phyloP scores from a whole-genome alignment of 2,888 invertebrate genomes.

The Aradus depressus region DNA sequence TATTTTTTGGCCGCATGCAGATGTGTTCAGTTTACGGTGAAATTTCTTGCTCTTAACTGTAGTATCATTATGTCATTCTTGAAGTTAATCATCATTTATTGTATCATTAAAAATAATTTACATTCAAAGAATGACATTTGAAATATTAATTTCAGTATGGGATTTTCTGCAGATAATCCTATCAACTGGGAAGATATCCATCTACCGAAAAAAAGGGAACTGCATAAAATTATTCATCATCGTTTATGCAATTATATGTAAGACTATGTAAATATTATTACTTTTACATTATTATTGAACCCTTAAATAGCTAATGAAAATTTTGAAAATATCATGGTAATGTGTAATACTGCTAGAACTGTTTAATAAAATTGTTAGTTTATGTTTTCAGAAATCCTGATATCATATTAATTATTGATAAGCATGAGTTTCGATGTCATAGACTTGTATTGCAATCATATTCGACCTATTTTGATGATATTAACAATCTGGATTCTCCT shows the following conservation, averaged over 20 bases:
- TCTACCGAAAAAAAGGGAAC: slow-evolving; percentile 54
- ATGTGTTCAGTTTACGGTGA: too few relatives aligned
- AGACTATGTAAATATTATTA: slow-evolving; percentile 31
- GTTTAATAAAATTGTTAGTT: slow-evolving; percentile 4
- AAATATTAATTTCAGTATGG: too few relatives aligned
- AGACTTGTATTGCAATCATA: slow-evolving; percentile 57
- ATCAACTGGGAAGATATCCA: slow-evolving; percentile 53
- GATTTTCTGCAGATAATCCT: slow-evolving; percentile 37
- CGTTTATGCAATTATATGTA: slow-evolving; percentile 56
- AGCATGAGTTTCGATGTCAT: slow-evolving; percentile 57
- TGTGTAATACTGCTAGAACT: slow-evolving; percentile 5
- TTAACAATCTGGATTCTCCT: slow-evolving; percentile 13
- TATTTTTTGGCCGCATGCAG: too few relatives aligned
- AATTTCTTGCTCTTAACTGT: too few relatives aligned
- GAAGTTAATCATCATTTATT: too few relatives aligned
- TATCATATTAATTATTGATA: slow-evolving; percentile 50
- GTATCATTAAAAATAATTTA: too few relatives aligned
- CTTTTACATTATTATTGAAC: slow-evolving; percentile 1
- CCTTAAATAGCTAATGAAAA: background rate
- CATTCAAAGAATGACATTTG: too few relatives aligned
- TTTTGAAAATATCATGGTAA: background rate
- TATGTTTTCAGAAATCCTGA: slow-evolving; percentile 41
- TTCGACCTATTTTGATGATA: slow-evolving; percentile 49
- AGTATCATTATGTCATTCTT: too few relatives aligned
- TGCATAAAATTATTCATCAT: slow-evolving; percentile 52